Conservation (phyloP, 1,140 invertebrate species). For the Neodiprion pinetum region DNA sequence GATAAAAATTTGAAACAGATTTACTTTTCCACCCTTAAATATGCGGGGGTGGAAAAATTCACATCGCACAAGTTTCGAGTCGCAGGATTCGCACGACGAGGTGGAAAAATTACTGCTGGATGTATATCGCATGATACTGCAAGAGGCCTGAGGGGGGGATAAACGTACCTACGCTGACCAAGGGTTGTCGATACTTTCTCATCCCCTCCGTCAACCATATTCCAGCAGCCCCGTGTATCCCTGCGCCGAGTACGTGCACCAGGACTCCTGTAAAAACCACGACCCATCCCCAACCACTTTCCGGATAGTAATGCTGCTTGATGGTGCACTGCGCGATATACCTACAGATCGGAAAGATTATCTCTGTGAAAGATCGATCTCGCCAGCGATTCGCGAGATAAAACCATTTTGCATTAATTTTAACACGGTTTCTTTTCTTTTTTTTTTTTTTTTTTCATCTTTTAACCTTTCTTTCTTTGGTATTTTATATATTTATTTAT, state of each 20-base stretch:
- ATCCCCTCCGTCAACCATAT: slow-evolving; percentile 49
- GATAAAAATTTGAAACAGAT: too few relatives aligned
- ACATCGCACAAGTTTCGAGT: too few relatives aligned
- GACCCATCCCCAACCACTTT: slow-evolving; percentile 74
- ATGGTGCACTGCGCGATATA: slow-evolving; percentile 52
- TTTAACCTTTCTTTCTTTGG: too few relatives aligned
- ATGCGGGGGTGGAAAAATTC: too few relatives aligned
- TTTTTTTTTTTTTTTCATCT: too few relatives aligned
- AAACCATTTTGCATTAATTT: not conserved
- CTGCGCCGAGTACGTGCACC: slow-evolving; percentile 61
- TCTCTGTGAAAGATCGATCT: not conserved
- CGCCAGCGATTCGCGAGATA: not conserved
- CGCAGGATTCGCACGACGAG: too few relatives aligned
- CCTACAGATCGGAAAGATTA: slow-evolving; percentile 62
- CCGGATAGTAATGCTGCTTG: slow-evolving; percentile 70
- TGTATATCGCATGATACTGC: too few relatives aligned
- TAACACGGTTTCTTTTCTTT: too few relatives aligned
- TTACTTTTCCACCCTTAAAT: too few relatives aligned
- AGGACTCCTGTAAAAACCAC: slow-evolving; percentile 62
- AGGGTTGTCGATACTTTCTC: slow-evolving; percentile 43
- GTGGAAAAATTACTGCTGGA: too few relatives aligned
- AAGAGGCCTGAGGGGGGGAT: not conserved
- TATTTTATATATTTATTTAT: too few relatives aligned
- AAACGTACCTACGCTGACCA: slow-evolving; percentile 47
- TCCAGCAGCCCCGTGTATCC: slow-evolving; percentile 62